Base-by-base conservation (phyloP, 2,113 vertebrate genomes). In the Tiliqua scincoides region DNA sequence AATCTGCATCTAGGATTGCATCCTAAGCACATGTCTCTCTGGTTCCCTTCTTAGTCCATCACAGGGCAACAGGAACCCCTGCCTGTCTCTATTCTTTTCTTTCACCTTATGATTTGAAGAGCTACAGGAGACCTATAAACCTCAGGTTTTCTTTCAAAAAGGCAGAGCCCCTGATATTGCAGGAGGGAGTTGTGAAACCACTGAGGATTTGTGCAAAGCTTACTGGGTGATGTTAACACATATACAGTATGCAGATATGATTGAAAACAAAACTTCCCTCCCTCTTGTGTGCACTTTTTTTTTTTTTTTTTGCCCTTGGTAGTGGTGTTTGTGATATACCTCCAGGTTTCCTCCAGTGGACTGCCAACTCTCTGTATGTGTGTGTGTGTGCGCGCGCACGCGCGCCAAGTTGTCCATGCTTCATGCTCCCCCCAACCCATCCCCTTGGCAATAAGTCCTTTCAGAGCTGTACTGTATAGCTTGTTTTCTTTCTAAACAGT, bases 91-190 rank as follows among this genome's bases (percentile, higher is more conserved):
- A 90, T 89, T 91, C 93, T 89, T 93, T 93, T 89, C 91, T 65
- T 23, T 65, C 74, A 73, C 73, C 40, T 32, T 80, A 3, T 6
- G 21, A 32, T 94, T 86, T 94, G 94, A 93, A 94, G 90, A 89
- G 89, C 81, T 83, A 87, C 91, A 72, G 87, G 94, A 94, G 92
- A 93, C 85, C 86, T 88, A 92, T 94, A 94, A 92, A 93, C 87
- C 86, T 87, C 89, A 89, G 92, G 89, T 87, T 93, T 85, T 87
- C 27, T 86, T n/a, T 91, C 91, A 90, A 48, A 48, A 90, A 84
- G 1, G 90, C n/a, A 88, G 93, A 91, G 88, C 92, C 90, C 86
- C 89, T 89, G 92, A 93, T 92, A 88, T 88, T 94, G 93, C 89
- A 83, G 0, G 0, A 0, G 90, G 89, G 91, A 93, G 72, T 82